Evolutionary conservation across 2,113 vertebrate species (phyloP).

Genomic region (Sapayoa aenigma): DNA sequence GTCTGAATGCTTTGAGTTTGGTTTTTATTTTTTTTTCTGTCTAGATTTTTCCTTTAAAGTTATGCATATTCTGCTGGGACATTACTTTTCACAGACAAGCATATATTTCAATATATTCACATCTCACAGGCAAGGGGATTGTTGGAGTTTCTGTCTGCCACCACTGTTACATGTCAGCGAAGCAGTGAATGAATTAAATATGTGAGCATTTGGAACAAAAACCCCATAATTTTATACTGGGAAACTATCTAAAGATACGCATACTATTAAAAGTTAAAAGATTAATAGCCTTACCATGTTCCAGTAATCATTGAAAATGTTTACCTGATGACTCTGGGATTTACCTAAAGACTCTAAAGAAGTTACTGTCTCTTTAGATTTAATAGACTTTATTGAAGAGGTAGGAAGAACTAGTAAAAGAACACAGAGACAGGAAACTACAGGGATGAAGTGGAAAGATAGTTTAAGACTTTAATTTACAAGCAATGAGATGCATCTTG

Average conservation of each 20-base stretch:
- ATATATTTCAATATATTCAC: not conserved
- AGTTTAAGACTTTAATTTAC: not conserved
- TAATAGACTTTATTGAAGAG: not conserved
- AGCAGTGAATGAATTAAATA: not conserved
- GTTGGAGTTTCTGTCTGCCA: not conserved
- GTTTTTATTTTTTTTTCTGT: not conserved
- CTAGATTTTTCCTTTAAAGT: not conserved
- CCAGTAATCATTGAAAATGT: not conserved
- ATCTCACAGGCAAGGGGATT: not conserved
- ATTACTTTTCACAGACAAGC: not conserved
- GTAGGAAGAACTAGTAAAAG: not conserved
- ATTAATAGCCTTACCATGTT: not conserved
- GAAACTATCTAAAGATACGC: not conserved
- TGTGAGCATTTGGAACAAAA: not conserved
- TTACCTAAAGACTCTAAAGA: not conserved
- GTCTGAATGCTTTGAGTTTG: not conserved
- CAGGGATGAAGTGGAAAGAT: not conserved
- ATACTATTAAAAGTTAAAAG: not conserved
- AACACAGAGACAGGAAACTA: not conserved
- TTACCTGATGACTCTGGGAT: not conserved
- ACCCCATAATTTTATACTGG: not conserved
- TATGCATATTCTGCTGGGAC: not conserved
- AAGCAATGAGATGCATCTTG: not conserved
- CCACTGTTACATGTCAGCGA: not conserved
- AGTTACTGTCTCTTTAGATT: not conserved